Conservation (phyloP, 2,888 invertebrate species). For the Aproaerema taeniolella region DNA sequence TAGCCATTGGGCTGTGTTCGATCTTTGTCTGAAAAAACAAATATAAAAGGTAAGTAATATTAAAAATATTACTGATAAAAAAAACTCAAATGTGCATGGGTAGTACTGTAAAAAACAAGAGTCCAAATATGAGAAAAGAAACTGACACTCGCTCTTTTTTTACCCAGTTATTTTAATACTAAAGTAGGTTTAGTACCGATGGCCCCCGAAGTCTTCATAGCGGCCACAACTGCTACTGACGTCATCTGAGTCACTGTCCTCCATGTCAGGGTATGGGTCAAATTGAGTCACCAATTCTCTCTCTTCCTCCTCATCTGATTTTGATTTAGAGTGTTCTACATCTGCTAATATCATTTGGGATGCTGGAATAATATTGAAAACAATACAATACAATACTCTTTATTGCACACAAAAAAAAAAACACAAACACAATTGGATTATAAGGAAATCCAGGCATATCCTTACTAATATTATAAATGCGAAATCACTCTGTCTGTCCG, state of each 20-base stretch:
- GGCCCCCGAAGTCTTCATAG: not conserved
- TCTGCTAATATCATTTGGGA: conserved; percentile 15
- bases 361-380: no score
- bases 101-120: no score
- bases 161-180: no score
- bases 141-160: no score
- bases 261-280: conserved; percentile 85
- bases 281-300: conserved; percentile 70
- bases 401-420: no score
- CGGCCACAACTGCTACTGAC: conserved; percentile 51
- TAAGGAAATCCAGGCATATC: no score
- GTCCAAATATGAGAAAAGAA: no score
- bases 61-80: not conserved
- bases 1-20: conserved; percentile 91
- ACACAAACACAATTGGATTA: not conserved
- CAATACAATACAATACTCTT: no score
- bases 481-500: no score
- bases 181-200: no score
- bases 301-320: conserved; percentile 53
- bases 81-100: not conserved
- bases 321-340: conserved; percentile 1
- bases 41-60: not conserved
- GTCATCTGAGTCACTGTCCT: conserved; percentile 88
- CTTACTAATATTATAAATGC: no score
- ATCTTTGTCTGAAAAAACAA: conserved; percentile 64